A percentile compares a stretch with the other conserved stretches of the same genome.
These are phyloP conservation scores for Hydriomena furcata DNA, from an alignment of 2,888 invertebrate genomes.

Conservation along the genomic window DNA sequence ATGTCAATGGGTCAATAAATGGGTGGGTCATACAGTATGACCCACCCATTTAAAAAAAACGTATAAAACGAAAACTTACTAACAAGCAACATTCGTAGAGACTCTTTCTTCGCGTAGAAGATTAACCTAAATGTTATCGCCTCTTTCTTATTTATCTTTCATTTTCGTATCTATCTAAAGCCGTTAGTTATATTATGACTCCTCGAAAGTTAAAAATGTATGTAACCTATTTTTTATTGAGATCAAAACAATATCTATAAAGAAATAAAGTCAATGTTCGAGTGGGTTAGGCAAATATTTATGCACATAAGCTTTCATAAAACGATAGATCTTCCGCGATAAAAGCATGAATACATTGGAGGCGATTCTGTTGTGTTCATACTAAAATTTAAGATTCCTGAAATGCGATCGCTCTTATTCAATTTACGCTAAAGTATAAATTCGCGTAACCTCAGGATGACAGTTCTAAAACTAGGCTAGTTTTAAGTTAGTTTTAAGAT, in stretches of 20 bases:
- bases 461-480: too few species aligned
- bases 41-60: too few species aligned
- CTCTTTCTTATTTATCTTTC: neutral
- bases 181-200: slow-evolving; percentile 17
- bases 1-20: too few species aligned
- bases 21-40: too few species aligned
- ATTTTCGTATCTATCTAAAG: slow-evolving; percentile 10
- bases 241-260: slow-evolving; percentile 31
- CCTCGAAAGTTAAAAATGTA: neutral
- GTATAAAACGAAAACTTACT: too few species aligned
- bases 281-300: slow-evolving; percentile 4
- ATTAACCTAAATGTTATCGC: slow-evolving; percentile 3
- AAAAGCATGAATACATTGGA: too few species aligned
- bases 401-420: too few species aligned
- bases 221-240: slow-evolving; percentile 33
- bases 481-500: too few species aligned
- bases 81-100: slow-evolving; percentile 1
- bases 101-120: neutral
- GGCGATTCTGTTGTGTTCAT: too few species aligned
- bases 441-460: too few species aligned
- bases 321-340: neutral
- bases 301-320: neutral
- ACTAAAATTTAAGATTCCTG: too few species aligned
- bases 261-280: slow-evolving; percentile 12
- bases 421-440: too few species aligned